These are phyloP conservation scores for Dasyornis broadbenti DNA, from an alignment of 2,113 vertebrate genomes.

Conservation along the genomic window DNA sequence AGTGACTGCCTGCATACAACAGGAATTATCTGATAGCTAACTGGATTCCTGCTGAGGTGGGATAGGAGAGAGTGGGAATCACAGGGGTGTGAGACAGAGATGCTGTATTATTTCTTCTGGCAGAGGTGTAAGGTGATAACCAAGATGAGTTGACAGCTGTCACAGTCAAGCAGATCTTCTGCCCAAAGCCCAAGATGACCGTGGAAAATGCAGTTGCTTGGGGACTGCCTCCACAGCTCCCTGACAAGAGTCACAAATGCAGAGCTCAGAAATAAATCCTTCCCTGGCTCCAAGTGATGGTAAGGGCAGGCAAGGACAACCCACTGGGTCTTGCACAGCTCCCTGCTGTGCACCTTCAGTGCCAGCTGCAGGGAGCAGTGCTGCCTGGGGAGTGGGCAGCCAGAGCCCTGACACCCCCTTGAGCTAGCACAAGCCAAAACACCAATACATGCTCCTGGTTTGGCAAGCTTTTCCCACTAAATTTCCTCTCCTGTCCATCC, in stretches of 20 bases:
- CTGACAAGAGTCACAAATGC: background rate
- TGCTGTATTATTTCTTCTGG: background rate
- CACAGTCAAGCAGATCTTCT: background rate
- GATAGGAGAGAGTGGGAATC: background rate
- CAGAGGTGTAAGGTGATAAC: background rate
- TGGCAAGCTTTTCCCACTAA: background rate
- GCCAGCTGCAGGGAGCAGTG: background rate
- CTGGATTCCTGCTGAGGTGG: background rate
- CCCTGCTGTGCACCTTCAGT: background rate
- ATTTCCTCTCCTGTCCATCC: background rate
- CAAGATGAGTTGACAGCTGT: background rate
- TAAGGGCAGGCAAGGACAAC: background rate
- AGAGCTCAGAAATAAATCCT: background rate
- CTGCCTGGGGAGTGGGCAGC: background rate
- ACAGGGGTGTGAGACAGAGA: background rate
- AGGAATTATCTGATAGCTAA: background rate
- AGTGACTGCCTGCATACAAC: background rate
- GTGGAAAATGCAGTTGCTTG: background rate
- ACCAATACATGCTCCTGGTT: background rate
- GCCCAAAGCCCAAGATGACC: background rate
- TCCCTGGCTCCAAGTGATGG: background rate
- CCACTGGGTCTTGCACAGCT: background rate
- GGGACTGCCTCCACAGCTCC: background rate
- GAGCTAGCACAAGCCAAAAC: background rate
- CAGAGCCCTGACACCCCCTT: background rate